A percentile compares a stretch with the other conserved stretches of the same genome.
These are phyloP conservation scores for Eriocheir sinensis DNA, from an alignment of 1,140 invertebrate species.

Conservation along the genomic window DNA sequence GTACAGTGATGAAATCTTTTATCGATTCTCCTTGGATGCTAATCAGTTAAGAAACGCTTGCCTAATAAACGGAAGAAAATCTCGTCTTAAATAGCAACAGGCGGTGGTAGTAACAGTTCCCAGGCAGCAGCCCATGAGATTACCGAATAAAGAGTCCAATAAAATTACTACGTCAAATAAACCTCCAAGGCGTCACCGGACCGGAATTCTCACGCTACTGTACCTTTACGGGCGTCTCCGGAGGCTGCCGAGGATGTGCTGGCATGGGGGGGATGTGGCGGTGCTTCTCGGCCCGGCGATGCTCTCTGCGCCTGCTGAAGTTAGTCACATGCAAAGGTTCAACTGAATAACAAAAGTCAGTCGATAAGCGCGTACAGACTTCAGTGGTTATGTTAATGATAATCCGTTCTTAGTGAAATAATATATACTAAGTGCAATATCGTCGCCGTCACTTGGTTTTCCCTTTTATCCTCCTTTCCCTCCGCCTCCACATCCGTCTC, in stretches of 20 bases:
- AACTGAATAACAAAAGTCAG: not conserved
- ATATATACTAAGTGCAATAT: too few relatives aligned
- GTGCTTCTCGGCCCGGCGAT: not conserved
- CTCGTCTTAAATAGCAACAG: not conserved
- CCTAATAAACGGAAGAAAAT: too few relatives aligned
- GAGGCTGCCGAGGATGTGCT: not conserved
- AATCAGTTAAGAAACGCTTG: too few relatives aligned
- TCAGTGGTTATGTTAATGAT: too few relatives aligned
- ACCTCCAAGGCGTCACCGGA: not conserved
- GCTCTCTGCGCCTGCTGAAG: not conserved
- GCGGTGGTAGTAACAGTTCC: too few relatives aligned
- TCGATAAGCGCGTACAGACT: too few relatives aligned
- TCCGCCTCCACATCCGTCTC: not conserved
- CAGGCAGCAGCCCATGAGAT: not conserved
- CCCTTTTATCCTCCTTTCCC: not conserved
- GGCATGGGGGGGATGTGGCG: not conserved
- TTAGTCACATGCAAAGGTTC: not conserved
- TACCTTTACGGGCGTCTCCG: not conserved
- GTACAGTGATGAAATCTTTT: too few relatives aligned
- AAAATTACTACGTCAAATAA: not conserved
- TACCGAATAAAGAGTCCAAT: not conserved
- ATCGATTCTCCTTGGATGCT: too few relatives aligned
- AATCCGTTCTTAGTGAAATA: too few relatives aligned
- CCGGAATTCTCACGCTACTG: constrained; percentile 10
- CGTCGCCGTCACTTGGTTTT: not conserved